Evolutionary conservation across 2,888 invertebrate species (phyloP), one percentile per base, ranked within the genome.

Genomic region (Mimas tiliae): DNA sequence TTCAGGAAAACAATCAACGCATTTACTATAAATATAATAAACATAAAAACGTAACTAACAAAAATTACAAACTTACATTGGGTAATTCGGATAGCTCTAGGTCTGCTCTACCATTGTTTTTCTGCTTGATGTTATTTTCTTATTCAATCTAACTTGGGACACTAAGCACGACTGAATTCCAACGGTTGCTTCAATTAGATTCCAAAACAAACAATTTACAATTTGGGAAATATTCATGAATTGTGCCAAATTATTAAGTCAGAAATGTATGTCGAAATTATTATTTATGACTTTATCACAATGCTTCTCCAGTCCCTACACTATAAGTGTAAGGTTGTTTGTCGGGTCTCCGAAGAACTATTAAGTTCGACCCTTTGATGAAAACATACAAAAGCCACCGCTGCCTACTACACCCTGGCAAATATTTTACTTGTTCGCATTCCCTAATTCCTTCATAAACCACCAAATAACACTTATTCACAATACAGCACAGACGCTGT

Each of bases 301-400:
- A 21, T n/a, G 69, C 68, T 68, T 71, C 67, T 76, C 71, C 72
- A 70, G n/a, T n/a, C n/a, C n/a, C n/a, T 69, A 67, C 58, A 63
- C 71, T 73, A 72, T 70, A 62, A 70, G 70, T 63, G 68, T 71
- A 71, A 75, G 68, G 69, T 70, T 66, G 72, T 79, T 77, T 75
- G 69, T 69, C 63, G 62, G 45, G 65, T 63, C 65, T 72, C 72
- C 66, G 65, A 66, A 64, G 65, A 77, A 77, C 72, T 69, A 74
- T 69, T 52, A 75, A 71, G 67, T 74, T 70, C 66, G 72, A 67
- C 55, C 69, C 68, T 78, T 80, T 79, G 74, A 75, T 64, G 73
- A 74, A 76, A 77, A 72, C 76, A 68, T 65, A 70, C 52, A 74
- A 74, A 68, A 70, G 70, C 33, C 48, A 34, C 55, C 33, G 11